Conservation (phyloP, 1,140 invertebrate species). For the Lucilia sericata region DNA sequence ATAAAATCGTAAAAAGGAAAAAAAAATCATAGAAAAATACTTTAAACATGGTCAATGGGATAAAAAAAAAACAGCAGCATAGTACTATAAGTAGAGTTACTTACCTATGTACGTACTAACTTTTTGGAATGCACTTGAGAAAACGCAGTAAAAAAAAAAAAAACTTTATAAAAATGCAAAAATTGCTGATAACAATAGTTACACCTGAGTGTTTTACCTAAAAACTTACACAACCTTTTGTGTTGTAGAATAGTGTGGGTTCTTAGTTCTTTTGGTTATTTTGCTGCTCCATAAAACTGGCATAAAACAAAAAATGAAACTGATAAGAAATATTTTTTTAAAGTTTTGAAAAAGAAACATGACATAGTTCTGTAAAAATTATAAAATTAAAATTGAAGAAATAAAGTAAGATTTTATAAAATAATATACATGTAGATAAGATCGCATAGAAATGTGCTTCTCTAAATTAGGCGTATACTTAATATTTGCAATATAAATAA, state of each 20-base stretch:
- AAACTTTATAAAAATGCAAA: neutral
- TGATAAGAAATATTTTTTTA: neutral
- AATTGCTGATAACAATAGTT: constrained; percentile 20
- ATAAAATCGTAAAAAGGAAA: neutral
- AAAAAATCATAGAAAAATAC: neutral
- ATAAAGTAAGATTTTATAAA: too few species aligned
- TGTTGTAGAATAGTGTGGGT: neutral
- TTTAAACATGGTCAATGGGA: neutral
- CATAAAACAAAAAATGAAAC: neutral
- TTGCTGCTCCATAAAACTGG: neutral
- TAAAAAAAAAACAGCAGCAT: neutral
- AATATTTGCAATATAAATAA: too few species aligned
- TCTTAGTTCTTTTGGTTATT: too few species aligned
- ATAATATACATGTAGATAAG: too few species aligned
- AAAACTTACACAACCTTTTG: neutral
- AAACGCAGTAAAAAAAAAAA: neutral
- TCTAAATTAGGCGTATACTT: too few species aligned
- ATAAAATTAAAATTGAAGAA: neutral
- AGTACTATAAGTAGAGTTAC: neutral
- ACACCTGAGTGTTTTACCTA: neutral
- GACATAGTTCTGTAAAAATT: neutral
- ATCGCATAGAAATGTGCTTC: too few species aligned
- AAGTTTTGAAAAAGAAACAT: neutral
- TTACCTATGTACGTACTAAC: neutral
- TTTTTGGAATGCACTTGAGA: neutral